Conservation (phyloP, 2,797 vertebrate genomes). For the Siniperca obscura region DNA sequence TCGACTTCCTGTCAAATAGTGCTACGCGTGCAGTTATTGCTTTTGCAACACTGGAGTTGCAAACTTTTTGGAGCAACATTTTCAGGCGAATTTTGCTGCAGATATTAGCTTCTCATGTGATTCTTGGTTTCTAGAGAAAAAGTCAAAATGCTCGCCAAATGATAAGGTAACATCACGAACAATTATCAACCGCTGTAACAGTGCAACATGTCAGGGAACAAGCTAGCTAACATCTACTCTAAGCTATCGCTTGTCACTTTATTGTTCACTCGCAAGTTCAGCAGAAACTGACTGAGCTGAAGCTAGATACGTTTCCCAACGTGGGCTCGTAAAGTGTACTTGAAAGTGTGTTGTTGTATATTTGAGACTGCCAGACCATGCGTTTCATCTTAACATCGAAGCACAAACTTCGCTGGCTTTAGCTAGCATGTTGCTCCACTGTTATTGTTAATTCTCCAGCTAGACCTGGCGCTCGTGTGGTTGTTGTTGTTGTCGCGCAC, state of each 20-base stretch:
- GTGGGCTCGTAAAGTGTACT: neutral
- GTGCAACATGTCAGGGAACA: constrained; percentile 70
- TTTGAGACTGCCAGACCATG: constrained; percentile 24
- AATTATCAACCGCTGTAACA: constrained; percentile 30
- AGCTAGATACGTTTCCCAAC: neutral
- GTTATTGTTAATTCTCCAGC: constrained; percentile 65
- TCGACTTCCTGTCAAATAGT: constrained; percentile 86
- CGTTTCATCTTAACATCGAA: constrained; percentile 41
- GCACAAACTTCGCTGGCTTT: constrained; percentile 64
- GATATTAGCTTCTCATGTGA: constrained; percentile 5
- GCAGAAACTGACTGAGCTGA: neutral
- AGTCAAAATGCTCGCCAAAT: constrained; percentile 64
- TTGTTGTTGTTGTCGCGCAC: constrained; percentile 39
- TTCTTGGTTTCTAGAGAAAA: constrained; percentile 11
- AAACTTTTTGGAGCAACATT: constrained; percentile 77
- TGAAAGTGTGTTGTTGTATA: neutral
- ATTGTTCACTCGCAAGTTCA: constrained; percentile 72
- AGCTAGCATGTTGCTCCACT: constrained; percentile 71
- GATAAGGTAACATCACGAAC: constrained; percentile 65
- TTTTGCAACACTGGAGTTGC: constrained; percentile 82
- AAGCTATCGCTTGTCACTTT: constrained; percentile 75
- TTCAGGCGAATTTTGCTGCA: constrained; percentile 28
- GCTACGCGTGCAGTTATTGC: constrained; percentile 80
- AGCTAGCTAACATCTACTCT: constrained; percentile 69
- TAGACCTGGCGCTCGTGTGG: constrained; percentile 36